These are phyloP conservation scores for Gerris buenoi DNA, from an alignment of 1,140 invertebrate genomes.

Conservation along the genomic window DNA sequence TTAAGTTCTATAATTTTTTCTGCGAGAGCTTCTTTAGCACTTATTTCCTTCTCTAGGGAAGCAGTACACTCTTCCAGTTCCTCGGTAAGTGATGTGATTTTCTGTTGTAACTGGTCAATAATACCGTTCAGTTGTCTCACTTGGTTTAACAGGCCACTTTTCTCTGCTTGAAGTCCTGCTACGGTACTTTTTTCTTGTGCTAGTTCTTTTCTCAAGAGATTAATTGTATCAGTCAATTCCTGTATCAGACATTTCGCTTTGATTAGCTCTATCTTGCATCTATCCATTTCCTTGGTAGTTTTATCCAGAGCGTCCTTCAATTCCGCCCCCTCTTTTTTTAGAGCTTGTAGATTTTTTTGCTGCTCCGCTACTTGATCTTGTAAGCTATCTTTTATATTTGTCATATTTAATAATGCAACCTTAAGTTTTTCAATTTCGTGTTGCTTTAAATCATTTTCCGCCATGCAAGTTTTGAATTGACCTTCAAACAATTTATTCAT, in stretches of 20 bases:
- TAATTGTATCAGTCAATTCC: background rate
- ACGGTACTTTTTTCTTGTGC: background rate
- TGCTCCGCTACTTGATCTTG: background rate
- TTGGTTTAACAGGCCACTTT: background rate
- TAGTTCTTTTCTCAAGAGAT: background rate
- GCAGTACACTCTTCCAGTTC: background rate
- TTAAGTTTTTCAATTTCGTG: background rate
- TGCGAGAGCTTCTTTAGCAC: background rate
- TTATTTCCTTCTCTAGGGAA: background rate
- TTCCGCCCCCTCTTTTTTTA: background rate
- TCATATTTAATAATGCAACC: background rate
- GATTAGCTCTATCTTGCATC: background rate
- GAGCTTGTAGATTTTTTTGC: background rate
- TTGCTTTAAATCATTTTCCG: background rate
- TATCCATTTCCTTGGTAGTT: conserved; percentile 2
- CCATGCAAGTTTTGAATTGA: background rate
- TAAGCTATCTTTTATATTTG: background rate
- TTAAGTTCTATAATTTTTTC: background rate
- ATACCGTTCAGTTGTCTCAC: background rate
- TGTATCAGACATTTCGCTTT: background rate
- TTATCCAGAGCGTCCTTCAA: background rate
- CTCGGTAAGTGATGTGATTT: background rate
- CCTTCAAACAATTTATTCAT: no score
- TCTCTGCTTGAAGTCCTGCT: background rate
- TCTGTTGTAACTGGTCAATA: background rate